These are phyloP conservation scores for Chrysochloris asiatica DNA, from an alignment of 2,113 vertebrate species.

Conservation along the genomic window DNA sequence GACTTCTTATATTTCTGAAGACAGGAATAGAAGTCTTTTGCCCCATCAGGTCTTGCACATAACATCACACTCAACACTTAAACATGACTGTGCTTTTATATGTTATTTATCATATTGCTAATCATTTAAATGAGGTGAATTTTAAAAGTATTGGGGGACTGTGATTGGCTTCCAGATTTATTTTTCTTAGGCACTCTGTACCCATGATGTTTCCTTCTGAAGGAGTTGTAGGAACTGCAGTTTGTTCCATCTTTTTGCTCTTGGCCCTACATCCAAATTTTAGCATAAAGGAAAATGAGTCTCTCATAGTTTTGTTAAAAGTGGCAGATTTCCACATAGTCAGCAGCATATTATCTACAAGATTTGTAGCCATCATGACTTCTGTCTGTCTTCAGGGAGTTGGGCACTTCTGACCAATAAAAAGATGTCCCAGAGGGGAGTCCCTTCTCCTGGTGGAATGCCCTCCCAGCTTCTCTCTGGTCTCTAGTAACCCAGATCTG, in stretches of 20 bases:
- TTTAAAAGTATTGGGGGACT: neutral
- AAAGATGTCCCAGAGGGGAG: neutral
- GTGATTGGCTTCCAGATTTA: neutral
- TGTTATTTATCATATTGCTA: neutral
- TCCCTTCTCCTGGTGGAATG: neutral
- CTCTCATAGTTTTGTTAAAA: neutral
- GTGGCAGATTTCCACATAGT: neutral
- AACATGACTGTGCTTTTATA: neutral
- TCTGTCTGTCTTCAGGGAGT: neutral
- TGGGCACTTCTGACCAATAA: neutral
- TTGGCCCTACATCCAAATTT: neutral
- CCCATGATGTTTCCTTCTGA: neutral
- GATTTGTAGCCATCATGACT: neutral
- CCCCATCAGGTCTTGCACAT: neutral
- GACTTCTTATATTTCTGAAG: neutral
- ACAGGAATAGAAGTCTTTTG: neutral
- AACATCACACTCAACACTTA: neutral
- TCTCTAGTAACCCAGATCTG: neutral
- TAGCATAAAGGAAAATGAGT: neutral
- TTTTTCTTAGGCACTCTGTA: neutral
- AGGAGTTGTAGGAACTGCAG: neutral
- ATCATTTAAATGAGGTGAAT: neutral
- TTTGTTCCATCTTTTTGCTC: neutral
- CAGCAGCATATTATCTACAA: neutral
- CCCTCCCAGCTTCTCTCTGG: neutral